phyloP scores from a whole-genome alignment of 2,113 vertebrate species.

The Ginglymostoma cirratum region DNA sequence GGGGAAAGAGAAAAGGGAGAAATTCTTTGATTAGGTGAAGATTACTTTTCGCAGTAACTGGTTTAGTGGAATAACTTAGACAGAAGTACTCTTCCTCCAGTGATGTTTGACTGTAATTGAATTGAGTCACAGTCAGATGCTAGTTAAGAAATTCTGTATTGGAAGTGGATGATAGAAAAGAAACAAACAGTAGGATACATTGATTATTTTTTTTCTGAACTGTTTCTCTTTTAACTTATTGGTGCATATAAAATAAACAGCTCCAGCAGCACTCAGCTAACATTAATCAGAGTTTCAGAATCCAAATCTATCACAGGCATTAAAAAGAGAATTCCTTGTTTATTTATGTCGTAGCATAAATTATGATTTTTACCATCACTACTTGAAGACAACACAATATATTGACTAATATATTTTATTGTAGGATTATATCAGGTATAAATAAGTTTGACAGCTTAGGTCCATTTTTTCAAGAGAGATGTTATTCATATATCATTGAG shows the following conservation, averaged over 20 bases:
- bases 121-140: slow-evolving; percentile 2
- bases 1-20: not conserved
- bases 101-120: not conserved
- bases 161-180: not conserved
- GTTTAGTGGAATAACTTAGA: slow-evolving; percentile 10
- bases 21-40: not conserved
- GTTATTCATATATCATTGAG: not conserved
- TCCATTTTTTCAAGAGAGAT: not conserved
- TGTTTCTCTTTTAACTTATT: not conserved
- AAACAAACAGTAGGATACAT: not conserved
- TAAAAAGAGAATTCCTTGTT: not conserved
- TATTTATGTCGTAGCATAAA: not conserved
- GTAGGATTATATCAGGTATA: not conserved
- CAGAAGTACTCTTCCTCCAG: not conserved
- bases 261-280: not conserved
- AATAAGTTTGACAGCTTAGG: not conserved
- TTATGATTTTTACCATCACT: slow-evolving; percentile 4
- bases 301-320: not conserved
- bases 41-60: not conserved
- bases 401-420: not conserved
- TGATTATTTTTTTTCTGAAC: not conserved
- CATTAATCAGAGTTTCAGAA: slow-evolving; percentile 26
- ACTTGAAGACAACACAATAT: not conserved
- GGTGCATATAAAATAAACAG: slow-evolving; percentile 13
- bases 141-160: not conserved